Conservation (phyloP, 2,888 invertebrate genomes). For the Diarsia dahlii region DNA sequence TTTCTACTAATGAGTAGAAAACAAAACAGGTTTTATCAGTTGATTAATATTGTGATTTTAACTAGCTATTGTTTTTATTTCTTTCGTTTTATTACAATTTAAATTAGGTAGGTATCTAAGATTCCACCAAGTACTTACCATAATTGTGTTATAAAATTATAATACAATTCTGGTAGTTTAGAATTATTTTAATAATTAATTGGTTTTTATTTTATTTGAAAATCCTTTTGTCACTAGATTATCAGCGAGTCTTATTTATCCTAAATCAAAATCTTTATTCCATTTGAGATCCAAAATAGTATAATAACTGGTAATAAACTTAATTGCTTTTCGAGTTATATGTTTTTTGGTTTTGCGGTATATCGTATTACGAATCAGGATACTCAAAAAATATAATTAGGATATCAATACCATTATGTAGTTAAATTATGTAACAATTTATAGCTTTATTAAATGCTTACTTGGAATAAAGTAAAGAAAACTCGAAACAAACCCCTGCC, state of each 20-base stretch:
- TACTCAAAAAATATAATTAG: too few relatives aligned
- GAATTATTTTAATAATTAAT: background rate
- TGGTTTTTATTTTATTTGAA: too few relatives aligned
- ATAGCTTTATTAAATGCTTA: too few relatives aligned
- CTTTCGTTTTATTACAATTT: background rate
- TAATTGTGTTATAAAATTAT: background rate
- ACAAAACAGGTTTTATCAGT: constrained; percentile 7
- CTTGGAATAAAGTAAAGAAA: background rate
- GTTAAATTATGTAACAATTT: too few relatives aligned
- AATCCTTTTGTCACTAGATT: background rate
- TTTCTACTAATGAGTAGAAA: too few relatives aligned
- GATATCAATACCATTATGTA: too few relatives aligned
- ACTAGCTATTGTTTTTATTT: background rate
- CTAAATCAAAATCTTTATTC: background rate
- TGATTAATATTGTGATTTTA: constrained; percentile 1
- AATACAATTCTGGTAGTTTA: background rate
- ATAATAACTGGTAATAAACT: background rate
- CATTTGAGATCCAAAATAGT: background rate
- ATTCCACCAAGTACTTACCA: background rate
- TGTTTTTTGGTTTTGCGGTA: background rate
- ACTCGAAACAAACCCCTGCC: background rate
- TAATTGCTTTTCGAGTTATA: background rate
- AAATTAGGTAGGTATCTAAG: background rate
- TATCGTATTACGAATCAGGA: background rate
- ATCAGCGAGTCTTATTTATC: too few relatives aligned